phyloP scores from a whole-genome alignment of 2,797 vertebrate genomes.

The Ptychadena robeensis region DNA sequence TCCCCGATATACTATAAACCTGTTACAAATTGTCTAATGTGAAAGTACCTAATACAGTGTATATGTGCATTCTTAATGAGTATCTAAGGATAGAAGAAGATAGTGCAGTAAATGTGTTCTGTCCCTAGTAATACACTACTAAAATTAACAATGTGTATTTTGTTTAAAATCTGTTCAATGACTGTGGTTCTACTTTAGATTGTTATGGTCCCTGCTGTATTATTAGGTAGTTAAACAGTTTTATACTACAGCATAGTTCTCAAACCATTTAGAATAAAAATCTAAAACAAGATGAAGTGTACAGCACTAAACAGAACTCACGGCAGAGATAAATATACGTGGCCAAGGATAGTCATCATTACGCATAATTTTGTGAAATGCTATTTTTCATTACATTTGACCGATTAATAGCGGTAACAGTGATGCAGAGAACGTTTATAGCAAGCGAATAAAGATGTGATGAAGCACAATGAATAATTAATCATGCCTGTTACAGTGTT shows the following conservation, averaged over 20 bases:
- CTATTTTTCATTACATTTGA: slow-evolving; percentile 9
- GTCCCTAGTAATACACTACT: too few species aligned
- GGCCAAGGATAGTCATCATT: background rate
- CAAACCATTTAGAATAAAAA: background rate
- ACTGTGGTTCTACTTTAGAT: too few species aligned
- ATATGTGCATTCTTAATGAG: too few species aligned
- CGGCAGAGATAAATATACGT: background rate
- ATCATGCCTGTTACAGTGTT: background rate
- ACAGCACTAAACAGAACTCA: background rate
- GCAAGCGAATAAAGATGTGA: slow-evolving; percentile 20
- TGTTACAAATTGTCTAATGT: too few species aligned
- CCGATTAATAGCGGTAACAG: slow-evolving; percentile 14
- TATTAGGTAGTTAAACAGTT: too few species aligned
- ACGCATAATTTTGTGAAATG: slow-evolving; percentile 17
- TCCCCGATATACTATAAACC: too few species aligned
- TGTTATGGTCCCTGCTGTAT: too few species aligned
- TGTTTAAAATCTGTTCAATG: too few species aligned
- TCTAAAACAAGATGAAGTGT: background rate
- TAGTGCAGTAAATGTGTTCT: too few species aligned
- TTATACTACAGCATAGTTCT: background rate
- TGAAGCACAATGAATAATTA: slow-evolving; percentile 37
- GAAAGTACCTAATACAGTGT: too few species aligned
- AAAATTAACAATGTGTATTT: too few species aligned
- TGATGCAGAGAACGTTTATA: slow-evolving; percentile 21
- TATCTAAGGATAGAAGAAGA: too few species aligned